Conservation (phyloP, 1,140 invertebrate genomes). For the Drosophila nasuta region DNA sequence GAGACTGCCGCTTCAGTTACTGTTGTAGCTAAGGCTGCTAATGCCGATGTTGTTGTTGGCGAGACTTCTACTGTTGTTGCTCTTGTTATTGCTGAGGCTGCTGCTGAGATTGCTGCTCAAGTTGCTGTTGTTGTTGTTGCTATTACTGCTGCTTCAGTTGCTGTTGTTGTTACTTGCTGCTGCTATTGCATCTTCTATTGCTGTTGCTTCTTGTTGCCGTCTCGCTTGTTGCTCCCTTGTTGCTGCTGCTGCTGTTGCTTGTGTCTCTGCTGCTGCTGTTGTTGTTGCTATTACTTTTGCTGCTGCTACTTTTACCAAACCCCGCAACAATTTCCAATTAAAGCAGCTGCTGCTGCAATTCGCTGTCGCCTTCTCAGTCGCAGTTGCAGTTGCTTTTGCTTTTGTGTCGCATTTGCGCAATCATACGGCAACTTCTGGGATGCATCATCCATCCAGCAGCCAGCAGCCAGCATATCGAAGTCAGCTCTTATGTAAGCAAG, state of each 20-base stretch:
- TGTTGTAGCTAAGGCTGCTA: too few species aligned
- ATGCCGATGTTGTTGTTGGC: conserved; percentile 25
- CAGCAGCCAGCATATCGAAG: not conserved
- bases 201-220: conserved; percentile 18
- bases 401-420: conserved; percentile 75
- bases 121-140: too few species aligned
- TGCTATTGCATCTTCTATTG: not conserved
- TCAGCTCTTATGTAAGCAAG: conserved; percentile 49
- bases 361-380: conserved; percentile 33
- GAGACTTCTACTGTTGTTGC: too few species aligned
- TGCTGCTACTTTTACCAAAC: conserved; percentile 46
- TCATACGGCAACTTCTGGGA: conserved; percentile 75
- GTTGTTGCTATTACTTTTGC: conserved; percentile 26
- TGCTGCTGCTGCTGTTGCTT: too few species aligned
- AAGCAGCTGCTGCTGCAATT: conserved; percentile 60
- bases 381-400: conserved; percentile 14
- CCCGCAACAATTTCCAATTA: conserved; percentile 65
- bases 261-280: not conserved
- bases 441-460: conserved; percentile 51
- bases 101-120: too few species aligned
- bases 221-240: conserved; percentile 17
- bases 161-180: too few species aligned
- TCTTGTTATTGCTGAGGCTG: too few species aligned
- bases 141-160: too few species aligned
- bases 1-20: too few species aligned